Base-by-base conservation (phyloP, 2,888 invertebrate species). In the Entomobrya multifasciata region DNA sequence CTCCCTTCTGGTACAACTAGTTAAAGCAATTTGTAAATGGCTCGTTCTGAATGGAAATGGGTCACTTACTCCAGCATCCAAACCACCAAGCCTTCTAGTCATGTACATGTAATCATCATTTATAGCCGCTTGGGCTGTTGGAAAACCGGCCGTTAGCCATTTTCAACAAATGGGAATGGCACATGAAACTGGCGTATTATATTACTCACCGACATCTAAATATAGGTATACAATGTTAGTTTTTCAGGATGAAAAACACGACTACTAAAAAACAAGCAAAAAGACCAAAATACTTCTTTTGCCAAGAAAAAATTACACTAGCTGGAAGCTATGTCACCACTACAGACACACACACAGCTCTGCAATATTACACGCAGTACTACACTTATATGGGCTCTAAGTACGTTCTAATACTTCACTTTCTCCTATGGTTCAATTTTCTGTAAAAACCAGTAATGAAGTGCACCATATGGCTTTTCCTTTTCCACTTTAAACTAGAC, bases 41-140 rank as follows among this genome's bases (percentile, higher is more conserved):
- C 80, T 65, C 47, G 84, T 82, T 82, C 72, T 86, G 88, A 83
- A 86, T 89, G 84, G 87, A 88, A 90, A 89, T 90, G 86, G 90
- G 90, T 89, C 88, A 90, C 87, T 88, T 89, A 82, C 41, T n/a
- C 15, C 30, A 86, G 60, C 62, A 67, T 85, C 85, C 78, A 65
- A 85, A 78, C 70, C 78, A 72, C 85, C 52, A n/a, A 55, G 44
- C 79, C 60, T 57, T 81, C 55, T 65, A 55, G 76, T 49, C 67
- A 36, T 65, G 77, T 67, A 67, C 87, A 55, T 81, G 77, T 81
- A 87, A 87, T 87, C 77, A 81, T 87, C 87, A 82, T 87, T 87
- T 87, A 74, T 76, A 77, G 84, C 77, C 67, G 36, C 67, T 84
- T 84, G 65, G 52, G 65, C 76, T 76, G 82, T 49, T 82, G 72